These are phyloP conservation scores for Dreissena rostriformis DNA, from an alignment of 1,140 invertebrate genomes.

Conservation along the genomic window DNA sequence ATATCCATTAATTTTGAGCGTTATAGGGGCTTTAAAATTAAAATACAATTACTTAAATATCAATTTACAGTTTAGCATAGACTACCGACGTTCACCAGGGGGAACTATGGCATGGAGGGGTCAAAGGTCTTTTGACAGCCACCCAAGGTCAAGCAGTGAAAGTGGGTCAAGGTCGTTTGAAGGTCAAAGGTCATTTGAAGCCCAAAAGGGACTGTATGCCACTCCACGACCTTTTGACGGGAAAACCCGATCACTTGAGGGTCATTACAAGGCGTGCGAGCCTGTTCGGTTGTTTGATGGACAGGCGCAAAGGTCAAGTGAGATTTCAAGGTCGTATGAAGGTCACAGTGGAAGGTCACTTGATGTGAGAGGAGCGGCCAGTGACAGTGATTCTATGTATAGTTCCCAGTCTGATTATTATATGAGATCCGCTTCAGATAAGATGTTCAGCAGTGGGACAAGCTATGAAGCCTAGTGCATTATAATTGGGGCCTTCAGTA, in stretches of 20 bases:
- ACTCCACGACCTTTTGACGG: background rate
- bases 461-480: constrained; percentile 32
- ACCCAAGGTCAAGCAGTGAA: constrained; percentile 60
- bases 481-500: background rate
- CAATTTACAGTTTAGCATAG: constrained; percentile 78
- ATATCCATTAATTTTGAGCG: too few species aligned
- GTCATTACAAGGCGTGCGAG: background rate
- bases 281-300: background rate
- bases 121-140: constrained; percentile 62
- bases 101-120: constrained; percentile 66
- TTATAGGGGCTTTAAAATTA: too few species aligned
- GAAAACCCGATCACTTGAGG: background rate
- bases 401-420: constrained; percentile 67
- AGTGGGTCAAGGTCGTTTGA: constrained; percentile 46
- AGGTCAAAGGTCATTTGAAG: constrained; percentile 20
- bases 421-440: constrained; percentile 61
- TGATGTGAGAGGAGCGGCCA: constrained; percentile 48
- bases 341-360: constrained; percentile 24
- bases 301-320: constrained; percentile 54
- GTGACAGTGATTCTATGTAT: constrained; percentile 70
- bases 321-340: constrained; percentile 44
- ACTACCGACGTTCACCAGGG: constrained; percentile 75
- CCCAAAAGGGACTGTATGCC: background rate
- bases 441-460: constrained; percentile 56
- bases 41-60: too few species aligned